Conservation (phyloP, 2,888 invertebrate genomes). For the Oegoconia quadripuncta region DNA sequence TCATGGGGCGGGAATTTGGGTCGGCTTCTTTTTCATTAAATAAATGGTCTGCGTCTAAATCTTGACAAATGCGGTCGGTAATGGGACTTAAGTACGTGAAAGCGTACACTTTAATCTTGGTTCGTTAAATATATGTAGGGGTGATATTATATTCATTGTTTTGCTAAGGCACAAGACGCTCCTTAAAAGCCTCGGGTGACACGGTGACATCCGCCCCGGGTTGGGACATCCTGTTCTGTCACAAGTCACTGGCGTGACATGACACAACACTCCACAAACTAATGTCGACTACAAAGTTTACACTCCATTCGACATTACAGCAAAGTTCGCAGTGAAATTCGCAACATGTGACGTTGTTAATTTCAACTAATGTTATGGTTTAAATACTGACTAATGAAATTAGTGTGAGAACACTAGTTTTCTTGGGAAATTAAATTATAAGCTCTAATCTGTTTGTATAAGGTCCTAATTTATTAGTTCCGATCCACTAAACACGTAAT, state of each 20-base stretch:
- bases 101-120: too few relatives aligned
- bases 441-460: too few relatives aligned
- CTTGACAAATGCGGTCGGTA: conserved; percentile 40
- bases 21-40: conserved; percentile 28
- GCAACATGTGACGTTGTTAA: too few relatives aligned
- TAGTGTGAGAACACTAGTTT: too few relatives aligned
- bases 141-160: too few relatives aligned
- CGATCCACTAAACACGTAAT: too few relatives aligned
- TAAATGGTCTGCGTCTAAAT: conserved; percentile 45
- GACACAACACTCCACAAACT: conserved; percentile 33
- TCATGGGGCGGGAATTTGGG: conserved; percentile 24
- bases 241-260: conserved; percentile 40
- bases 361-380: too few relatives aligned
- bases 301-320: conserved; percentile 1
- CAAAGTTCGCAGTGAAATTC: not conserved
- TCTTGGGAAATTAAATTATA: too few relatives aligned
- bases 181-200: conserved; percentile 41
- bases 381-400: too few relatives aligned
- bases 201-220: conserved; percentile 26
- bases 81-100: conserved; percentile 23
- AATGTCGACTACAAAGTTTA: conserved; percentile 12
- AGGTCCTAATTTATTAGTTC: too few relatives aligned
- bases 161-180: too few relatives aligned
- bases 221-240: conserved; percentile 51
- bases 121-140: too few relatives aligned